Percentiles rank a stretch among this genome's conserved stretches.
phyloP scores from a whole-genome alignment of 2,113 vertebrate genomes.

The Rallus limicola region DNA sequence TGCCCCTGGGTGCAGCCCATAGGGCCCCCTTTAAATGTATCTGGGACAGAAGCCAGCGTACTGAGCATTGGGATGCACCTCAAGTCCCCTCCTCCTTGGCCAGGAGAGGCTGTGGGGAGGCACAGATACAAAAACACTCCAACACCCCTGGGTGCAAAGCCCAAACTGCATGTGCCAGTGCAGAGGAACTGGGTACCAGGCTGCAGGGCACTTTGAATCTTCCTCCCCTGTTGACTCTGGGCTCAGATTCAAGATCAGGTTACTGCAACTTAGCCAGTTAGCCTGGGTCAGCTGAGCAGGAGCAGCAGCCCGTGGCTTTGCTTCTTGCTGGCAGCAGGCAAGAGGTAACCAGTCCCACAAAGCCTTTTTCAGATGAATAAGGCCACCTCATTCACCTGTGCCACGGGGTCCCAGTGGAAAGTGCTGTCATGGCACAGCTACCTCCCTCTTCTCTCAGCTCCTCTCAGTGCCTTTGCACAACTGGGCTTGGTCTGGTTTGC shows the following conservation, averaged over 20 bases:
- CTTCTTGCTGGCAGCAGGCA: neutral
- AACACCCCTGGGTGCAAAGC: neutral
- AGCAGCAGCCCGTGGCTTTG: neutral
- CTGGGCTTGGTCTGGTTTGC: neutral
- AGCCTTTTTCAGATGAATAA: neutral
- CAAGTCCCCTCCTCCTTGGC: neutral
- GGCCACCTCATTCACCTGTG: neutral
- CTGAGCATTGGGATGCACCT: neutral
- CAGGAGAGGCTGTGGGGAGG: neutral
- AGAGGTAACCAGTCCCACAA: neutral
- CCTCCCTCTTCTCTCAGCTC: neutral
- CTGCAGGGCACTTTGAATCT: neutral
- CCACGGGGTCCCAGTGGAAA: neutral
- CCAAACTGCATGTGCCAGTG: fast-evolving
- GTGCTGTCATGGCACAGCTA: fast-evolving
- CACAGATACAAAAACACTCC: neutral
- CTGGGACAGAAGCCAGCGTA: neutral
- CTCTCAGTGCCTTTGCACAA: fast-evolving
- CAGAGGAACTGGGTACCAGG: fast-evolving
- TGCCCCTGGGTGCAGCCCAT: neutral
- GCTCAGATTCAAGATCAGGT: neutral
- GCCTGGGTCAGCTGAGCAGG: neutral
- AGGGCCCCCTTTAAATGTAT: neutral
- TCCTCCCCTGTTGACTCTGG: neutral
- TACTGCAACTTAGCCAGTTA: neutral